A percentile compares a stretch with the other conserved stretches of the same genome.
These are phyloP conservation scores for Triops longicaudatus DNA, from an alignment of 1,140 invertebrate genomes.

Conservation along the genomic window DNA sequence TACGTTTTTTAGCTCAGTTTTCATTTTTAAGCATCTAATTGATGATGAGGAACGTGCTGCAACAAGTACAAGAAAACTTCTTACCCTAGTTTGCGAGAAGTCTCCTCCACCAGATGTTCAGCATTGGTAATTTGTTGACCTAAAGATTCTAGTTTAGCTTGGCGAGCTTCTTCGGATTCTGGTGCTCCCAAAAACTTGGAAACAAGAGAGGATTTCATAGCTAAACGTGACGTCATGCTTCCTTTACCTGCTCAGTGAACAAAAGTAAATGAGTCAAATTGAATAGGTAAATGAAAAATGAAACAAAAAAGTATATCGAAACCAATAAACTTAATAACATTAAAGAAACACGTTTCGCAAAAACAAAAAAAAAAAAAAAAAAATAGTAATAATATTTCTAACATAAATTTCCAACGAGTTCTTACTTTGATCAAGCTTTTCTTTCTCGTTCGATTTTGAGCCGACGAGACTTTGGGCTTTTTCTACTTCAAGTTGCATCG, in stretches of 20 bases:
- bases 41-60: no score
- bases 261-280: no score
- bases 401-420: not conserved
- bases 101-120: slow-evolving; percentile 16
- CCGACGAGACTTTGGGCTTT: slow-evolving; percentile 54
- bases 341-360: no score
- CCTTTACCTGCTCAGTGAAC: slow-evolving; percentile 36
- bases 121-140: slow-evolving; percentile 18
- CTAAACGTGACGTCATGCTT: slow-evolving; percentile 33
- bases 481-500: slow-evolving; percentile 61
- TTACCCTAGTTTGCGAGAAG: slow-evolving; percentile 15
- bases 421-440: slow-evolving; percentile 45
- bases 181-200: slow-evolving; percentile 19
- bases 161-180: slow-evolving; percentile 24
- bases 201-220: not conserved
- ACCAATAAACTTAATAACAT: slow-evolving; percentile 26
- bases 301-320: no score
- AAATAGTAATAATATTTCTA: slow-evolving; percentile 11
- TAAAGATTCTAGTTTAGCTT: slow-evolving; percentile 19
- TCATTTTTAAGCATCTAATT: not conserved
- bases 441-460: slow-evolving; percentile 48
- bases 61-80: not conserved
- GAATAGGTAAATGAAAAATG: no score
- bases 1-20: not conserved
- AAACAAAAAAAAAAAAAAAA: slow-evolving; percentile 25